Evolutionary conservation across 2,797 vertebrate species (phyloP).

Genomic region (Melanotaenia trifasciata): DNA sequence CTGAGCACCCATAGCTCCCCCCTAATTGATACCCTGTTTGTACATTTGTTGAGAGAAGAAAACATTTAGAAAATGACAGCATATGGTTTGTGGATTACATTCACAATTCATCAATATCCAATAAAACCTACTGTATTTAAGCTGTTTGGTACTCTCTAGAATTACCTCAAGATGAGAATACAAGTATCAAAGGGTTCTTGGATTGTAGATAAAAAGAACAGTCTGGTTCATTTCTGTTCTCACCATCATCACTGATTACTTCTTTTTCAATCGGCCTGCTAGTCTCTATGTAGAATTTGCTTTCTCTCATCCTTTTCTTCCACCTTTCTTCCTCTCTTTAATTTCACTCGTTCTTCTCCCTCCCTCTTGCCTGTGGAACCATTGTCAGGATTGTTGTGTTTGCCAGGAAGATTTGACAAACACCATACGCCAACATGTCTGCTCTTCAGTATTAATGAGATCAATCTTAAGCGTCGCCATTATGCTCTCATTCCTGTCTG

Average conservation of each 20-base stretch:
- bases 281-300: not conserved
- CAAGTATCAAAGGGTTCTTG: no score
- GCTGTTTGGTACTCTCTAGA: no score
- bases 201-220: no score
- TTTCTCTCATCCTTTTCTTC: not conserved
- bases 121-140: no score
- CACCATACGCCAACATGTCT: constrained; percentile 60
- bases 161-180: no score
- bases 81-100: no score
- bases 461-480: constrained; percentile 55
- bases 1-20: no score
- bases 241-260: not conserved
- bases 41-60: no score
- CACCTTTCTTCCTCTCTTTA: constrained; percentile 5
- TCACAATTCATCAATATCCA: no score
- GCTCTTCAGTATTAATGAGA: constrained; percentile 68
- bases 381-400: constrained; percentile 44
- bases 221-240: not conserved
- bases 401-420: constrained; percentile 58
- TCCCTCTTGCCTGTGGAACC: constrained; percentile 26
- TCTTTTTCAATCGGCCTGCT: constrained; percentile 1
- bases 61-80: no score
- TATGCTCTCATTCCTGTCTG: constrained; percentile 39
- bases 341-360: constrained; percentile 12
- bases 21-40: no score